Evolutionary conservation across 2,888 invertebrate species (phyloP).

Genomic region (Sericinus montela): DNA sequence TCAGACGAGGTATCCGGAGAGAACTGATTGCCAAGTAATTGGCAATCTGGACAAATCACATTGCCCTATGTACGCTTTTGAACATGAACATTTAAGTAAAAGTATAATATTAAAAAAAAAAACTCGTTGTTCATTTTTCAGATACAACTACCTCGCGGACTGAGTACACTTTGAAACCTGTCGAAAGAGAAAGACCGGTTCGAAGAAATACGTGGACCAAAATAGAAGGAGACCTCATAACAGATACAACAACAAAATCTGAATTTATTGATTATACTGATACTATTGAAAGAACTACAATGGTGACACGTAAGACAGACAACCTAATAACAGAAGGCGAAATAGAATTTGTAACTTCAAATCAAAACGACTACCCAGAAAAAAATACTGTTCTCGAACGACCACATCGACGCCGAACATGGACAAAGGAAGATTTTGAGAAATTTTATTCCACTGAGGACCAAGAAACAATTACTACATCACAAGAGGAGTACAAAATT

Average conservation of each 20-base stretch:
- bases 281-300: conserved; percentile 78
- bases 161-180: conserved; percentile 84
- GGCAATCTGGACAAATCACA: no score
- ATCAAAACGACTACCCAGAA: conserved; percentile 81
- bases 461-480: conserved; percentile 80
- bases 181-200: conserved; percentile 81
- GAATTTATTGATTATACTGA: conserved; percentile 83
- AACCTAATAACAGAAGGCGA: conserved; percentile 84
- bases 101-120: no score
- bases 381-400: conserved; percentile 78
- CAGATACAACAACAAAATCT: conserved; percentile 83
- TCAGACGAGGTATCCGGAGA: no score
- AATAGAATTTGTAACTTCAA: conserved; percentile 83
- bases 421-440: conserved; percentile 86
- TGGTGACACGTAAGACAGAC: conserved; percentile 80
- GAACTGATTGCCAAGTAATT: no score
- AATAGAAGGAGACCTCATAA: conserved; percentile 85
- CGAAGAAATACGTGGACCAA: conserved; percentile 89
- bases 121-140: conserved; percentile 36
- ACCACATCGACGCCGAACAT: conserved; percentile 81
- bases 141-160: conserved; percentile 84
- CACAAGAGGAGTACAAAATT: conserved; percentile 83
- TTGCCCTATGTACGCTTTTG: no score
- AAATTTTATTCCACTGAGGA: conserved; percentile 82
- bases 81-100: no score